Evolutionary conservation across 2,113 vertebrate species (phyloP), one percentile per base, ranked within the genome.

Genomic region (Corythornis vintsioides): DNA sequence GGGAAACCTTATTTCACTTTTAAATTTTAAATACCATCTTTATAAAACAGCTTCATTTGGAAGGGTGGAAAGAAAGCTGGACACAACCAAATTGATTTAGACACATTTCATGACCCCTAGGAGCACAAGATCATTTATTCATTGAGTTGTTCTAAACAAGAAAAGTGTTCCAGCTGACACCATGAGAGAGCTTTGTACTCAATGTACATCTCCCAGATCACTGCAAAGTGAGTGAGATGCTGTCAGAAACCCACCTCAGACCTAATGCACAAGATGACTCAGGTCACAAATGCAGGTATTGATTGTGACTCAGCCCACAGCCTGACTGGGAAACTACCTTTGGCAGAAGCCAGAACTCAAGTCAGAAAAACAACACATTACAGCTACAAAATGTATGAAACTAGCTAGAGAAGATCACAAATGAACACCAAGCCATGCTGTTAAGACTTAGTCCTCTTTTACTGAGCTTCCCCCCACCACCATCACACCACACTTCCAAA

Each of bases 401-500:
- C 83, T 86, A 95, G 72, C 88, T 84, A 93, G 1, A 19, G 80
- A 50, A 88, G 66, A 57, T 45, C 75, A 88, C 66, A 92, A 74
- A 82, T 0, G 2, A 74, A 60, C 66, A 96, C 86, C 94, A 85
- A 95, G 70, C 95, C 93, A 94, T 85, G 48, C 76, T 69, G 79
- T 95, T 96, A 91, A 89, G 64, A 78, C 42, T 95, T 83, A 93
- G n/a, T 92, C 69, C 83, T 96, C 82, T 85, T 67, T 91, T 8
- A 79, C 87, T 96, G 78, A 92, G 5, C 88, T 89, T 95, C 91
- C 97, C 97, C 94, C 84, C 95, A 38, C 95, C 96, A 56, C 95
- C 94, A 55, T 88, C 91, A 72, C 26, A 97, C 93, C 95, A 96
- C 95, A 96, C 94, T 96, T 95, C 67, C 96, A 98, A 98, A 98